Evolutionary conservation across 2,113 vertebrate species (phyloP).

Genomic region (Todiramphus saurophagus): DNA sequence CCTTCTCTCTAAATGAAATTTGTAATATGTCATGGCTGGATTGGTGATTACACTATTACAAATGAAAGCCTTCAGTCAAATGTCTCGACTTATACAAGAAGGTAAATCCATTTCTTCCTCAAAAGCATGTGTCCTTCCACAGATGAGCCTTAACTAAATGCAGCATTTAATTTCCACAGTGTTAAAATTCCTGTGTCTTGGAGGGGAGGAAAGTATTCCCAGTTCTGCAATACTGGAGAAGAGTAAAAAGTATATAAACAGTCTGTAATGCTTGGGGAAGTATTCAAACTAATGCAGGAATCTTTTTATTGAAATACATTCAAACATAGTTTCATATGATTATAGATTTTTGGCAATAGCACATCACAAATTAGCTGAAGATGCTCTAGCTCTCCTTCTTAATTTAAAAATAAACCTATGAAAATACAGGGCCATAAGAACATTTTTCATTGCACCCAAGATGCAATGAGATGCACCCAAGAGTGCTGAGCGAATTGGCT

Average conservation of each 20-base stretch:
- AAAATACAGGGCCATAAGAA: background rate
- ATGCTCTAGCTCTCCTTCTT: background rate
- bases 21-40: background rate
- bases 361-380: background rate
- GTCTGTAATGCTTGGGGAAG: background rate
- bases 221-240: no score
- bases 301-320: background rate
- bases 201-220: no score
- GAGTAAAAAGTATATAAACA: background rate
- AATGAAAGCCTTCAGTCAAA: background rate
- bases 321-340: background rate
- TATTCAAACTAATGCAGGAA: background rate
- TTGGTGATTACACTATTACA: background rate
- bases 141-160: background rate
- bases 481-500: no score
- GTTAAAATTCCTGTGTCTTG: background rate
- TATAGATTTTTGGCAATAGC: background rate
- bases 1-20: background rate
- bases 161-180: background rate
- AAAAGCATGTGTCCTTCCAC: background rate
- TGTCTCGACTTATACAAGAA: background rate
- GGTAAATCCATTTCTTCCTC: background rate
- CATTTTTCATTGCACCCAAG: background rate
- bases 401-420: background rate
- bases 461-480: no score